Base-by-base conservation (phyloP, 2,888 invertebrate species). In the Eupithecia pulchellata region DNA sequence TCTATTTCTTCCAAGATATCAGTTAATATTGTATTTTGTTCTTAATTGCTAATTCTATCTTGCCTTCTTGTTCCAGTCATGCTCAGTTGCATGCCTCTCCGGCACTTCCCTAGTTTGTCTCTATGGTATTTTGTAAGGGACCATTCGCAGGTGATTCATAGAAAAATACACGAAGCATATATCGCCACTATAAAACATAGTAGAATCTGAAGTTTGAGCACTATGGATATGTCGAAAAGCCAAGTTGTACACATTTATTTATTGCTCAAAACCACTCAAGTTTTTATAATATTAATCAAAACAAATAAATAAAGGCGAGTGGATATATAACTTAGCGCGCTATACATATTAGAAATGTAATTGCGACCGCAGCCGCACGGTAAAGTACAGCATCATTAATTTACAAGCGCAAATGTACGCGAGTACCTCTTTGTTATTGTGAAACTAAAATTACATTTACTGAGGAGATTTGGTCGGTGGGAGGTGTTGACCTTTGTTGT, bases 291-390 rank as follows among this genome's bases (percentile, higher is more conserved):
- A 57, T 57, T 29, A 57, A 55, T 55, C 27, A 55, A 36, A 62
- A 32, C 32, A 36, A 62, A 2, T n/a, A 32, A 58, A 60, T 68
- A 62, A 55, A 68, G 34, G 63, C 57, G 4, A 29, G 52, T 34
- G 17, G 29, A 55, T 42, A 47, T 39, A 65, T 69, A 52, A 69
- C 60, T 64, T 60, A 52, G 34, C 47, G 63, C 61, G 34, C 64
- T 30, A 47, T 65, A 32, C 52, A 69, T 65, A 69, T 69, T 69
- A 69, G 68, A 69, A 61, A 65, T 69, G 36, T 69, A 65, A 69
- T 69, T 61, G 69, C 64, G 34, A 64, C 64, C 60, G 61, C 69
- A 65, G 34, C 63, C 13, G 13, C 32, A 17, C 57, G 47, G 42
- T 64, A 20, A 64, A 42, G 47, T 34, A 69, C 64, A 47, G 68